Base-by-base conservation (phyloP, 2,113 vertebrate species). In the Tyrannus savana region DNA sequence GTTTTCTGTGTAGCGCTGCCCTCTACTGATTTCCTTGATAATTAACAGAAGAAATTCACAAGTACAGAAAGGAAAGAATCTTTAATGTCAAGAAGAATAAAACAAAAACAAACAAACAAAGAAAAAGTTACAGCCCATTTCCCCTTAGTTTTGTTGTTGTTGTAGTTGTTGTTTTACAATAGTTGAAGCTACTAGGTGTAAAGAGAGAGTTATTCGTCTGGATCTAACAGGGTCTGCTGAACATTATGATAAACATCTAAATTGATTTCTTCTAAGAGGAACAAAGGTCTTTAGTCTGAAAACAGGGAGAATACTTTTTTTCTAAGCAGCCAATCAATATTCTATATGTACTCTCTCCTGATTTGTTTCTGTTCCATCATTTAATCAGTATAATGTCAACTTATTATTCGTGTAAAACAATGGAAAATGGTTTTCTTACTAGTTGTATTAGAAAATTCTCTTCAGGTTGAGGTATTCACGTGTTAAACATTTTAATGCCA, bases 1-100 rank as follows among this genome's bases (percentile, higher is more conserved):
- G 56, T 90, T 95, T 87, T 89, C 84, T 92, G 37, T 81, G 37
- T 82, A 63, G 93, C 27, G 50, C 93, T 91, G 84, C 93, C 93
- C 95, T 89, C 89, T 96, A 82, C 93, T 89, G 93, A 84, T 80
- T 89, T 69, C 12, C 28, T 82, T 33, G 30, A 30, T 62, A 84
- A 60, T 81, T 75, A 87, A 31, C 22, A 75, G 74, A 49, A 58
- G 22, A 17, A 22, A 19, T 69, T 39, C 7, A 14, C 22, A 39
- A 8, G 11, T 84, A 14, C 41, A 6, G 23, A 50, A 28, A n/a
- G 2, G 14, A 86, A 86, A 79, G 2, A 28, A 44, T 13, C 19
- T 9, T 76, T 73, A 10, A 15, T 4, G 23, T 47, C 42, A 74
- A 33, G 59, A 63, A n/a, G 6, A 15, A 23, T 28, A 31, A 75